Conservation (phyloP, 2,888 invertebrate species). For the Lochmaea crataegi region DNA sequence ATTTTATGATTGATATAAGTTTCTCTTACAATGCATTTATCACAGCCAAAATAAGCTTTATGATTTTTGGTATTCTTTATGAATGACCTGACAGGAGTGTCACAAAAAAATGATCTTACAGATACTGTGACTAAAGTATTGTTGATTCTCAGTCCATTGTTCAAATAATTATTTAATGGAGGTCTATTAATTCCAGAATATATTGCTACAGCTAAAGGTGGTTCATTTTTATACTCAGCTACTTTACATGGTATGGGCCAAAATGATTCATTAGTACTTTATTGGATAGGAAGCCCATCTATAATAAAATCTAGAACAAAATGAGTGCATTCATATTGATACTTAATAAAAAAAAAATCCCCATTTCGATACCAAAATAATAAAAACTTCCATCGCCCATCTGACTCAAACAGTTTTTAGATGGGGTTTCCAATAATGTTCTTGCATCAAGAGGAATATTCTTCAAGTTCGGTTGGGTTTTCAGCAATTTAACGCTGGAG, state of each 20-base stretch:
- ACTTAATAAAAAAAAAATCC: not conserved
- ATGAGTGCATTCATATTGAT: conserved; percentile 1
- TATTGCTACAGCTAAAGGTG: not conserved
- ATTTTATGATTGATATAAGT: conserved; percentile 16
- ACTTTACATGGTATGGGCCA: not conserved
- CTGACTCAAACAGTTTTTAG: not conserved
- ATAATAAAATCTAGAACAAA: conserved; percentile 6
- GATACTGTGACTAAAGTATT: not conserved
- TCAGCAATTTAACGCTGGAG: conserved; percentile 3
- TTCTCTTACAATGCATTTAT: conserved; percentile 14
- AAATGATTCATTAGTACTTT: not conserved
- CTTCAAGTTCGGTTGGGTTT: conserved; percentile 1
- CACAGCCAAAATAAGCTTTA: conserved; percentile 17
- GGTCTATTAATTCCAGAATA: not conserved
- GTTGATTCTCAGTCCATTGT: not conserved
- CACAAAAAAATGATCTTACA: not conserved
- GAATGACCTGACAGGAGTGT: conserved; percentile 7
- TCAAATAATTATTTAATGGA: not conserved
- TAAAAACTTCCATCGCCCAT: not conserved
- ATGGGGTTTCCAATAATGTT: not conserved
- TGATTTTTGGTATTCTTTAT: conserved; percentile 12
- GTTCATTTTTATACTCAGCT: not conserved
- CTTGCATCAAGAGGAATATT: conserved; percentile 4
- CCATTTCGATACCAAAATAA: not conserved
- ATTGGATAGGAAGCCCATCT: not conserved